Base-by-base conservation (phyloP, 2,888 invertebrate species). In the Mesochorus sp. region DNA sequence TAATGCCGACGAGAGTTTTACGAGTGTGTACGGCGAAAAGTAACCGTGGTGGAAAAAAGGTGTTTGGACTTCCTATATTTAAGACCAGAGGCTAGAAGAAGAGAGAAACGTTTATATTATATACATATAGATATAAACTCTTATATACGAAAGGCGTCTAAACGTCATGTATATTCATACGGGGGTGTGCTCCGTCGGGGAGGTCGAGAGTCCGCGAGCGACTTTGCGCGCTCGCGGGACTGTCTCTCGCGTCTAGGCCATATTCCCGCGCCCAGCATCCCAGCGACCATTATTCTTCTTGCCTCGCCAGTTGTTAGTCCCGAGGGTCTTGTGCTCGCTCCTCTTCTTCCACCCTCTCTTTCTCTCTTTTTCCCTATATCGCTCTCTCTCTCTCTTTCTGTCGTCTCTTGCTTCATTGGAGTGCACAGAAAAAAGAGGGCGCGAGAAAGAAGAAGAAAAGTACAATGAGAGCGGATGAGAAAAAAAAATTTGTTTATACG, bases 141-240 rank as follows among this genome's bases (percentile, higher is more conserved):
- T 21, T 34, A 62, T 51, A 49, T 55, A 62, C 55, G 14, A 71
- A 39, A 61, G 62, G 76, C 76, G 82, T 71, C 78, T 79, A 59
- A 66, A 76, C 31, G 39, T 21, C 80, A 83, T 86, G 83, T 84
- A 83, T 86, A 85, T 85, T 83, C 83, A 84, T 84, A 76, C 55
- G 6, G 76, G 53, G 71, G 51, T 71, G 71, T 71, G 49, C 51
- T 61, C 61, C 61, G 26, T 51, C 34, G 67, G 49, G 49, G 24
- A 61, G 55, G 39, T 61, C 79, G 80, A n/a, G n/a, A 61, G 79
- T 73, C 76, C 75, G 51, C 59, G 31, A 57, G 47, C 55, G 68
- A 19, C 77, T 73, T 51, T 78, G 64, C 64, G 57, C n/a, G n/a
- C 42, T 66, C 74, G 75, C 68, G 49, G 68, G 28, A 53, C 57